Conservation (phyloP, 1,140 invertebrate genomes). For the Drosophila yakuba region DNA sequence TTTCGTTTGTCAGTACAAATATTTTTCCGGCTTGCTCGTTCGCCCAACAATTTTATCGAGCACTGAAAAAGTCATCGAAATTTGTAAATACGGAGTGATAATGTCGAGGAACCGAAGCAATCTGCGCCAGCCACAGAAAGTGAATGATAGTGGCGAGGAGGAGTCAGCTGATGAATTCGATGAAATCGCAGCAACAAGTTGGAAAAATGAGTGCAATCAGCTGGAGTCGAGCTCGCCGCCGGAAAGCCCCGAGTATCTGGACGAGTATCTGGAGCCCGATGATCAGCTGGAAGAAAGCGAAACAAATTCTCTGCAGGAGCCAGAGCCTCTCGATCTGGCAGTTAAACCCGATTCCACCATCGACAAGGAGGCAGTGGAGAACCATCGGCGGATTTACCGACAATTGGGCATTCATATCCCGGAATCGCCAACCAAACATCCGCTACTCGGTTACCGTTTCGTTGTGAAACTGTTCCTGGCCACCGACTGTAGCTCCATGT, state of each 20-base stretch:
- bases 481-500: neutral
- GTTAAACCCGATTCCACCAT: neutral
- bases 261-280: neutral
- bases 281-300: neutral
- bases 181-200: neutral
- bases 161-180: slow-evolving; percentile 1
- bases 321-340: neutral
- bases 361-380: neutral
- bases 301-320: neutral
- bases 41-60: neutral
- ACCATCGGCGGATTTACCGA: neutral
- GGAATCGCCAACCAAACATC: neutral
- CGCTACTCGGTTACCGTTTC: slow-evolving; percentile 18
- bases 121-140: neutral
- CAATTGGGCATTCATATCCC: slow-evolving; percentile 6
- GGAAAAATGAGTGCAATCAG: too few species aligned
- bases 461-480: slow-evolving; percentile 39
- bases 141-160: neutral
- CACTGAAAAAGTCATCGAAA: neutral
- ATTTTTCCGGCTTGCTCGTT: slow-evolving; percentile 12
- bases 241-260: neutral
- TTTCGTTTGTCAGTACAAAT: neutral
- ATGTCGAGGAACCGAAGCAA: neutral
- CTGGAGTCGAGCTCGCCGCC: neutral
- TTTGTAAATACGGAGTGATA: neutral